These are phyloP conservation scores for Drosophila affinis DNA, from an alignment of 2,888 invertebrate genomes.

Conservation along the genomic window DNA sequence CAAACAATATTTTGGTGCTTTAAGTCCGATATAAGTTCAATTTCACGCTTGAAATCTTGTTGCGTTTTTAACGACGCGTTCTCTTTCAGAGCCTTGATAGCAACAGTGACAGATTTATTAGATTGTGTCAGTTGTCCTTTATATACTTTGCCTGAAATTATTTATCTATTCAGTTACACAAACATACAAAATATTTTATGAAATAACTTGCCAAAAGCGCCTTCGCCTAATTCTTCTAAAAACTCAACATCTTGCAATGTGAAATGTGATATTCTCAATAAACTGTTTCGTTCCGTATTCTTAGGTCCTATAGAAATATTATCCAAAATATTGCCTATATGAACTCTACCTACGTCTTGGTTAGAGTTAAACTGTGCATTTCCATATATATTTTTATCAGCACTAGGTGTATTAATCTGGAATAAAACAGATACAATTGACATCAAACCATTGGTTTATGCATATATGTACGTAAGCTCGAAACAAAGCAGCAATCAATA, in stretches of 20 bases:
- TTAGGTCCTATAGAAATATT: conserved; percentile 82
- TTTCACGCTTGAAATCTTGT: conserved; percentile 96
- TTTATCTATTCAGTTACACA: neutral
- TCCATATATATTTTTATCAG: conserved; percentile 92
- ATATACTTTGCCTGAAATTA: conserved; percentile 89
- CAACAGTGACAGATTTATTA: conserved; percentile 90
- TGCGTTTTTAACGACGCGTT: conserved; percentile 96
- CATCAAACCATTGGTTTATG: no score
- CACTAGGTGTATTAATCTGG: conserved; percentile 88
- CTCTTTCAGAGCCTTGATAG: conserved; percentile 97
- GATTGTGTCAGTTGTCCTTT: conserved; percentile 92
- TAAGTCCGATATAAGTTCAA: conserved; percentile 96
- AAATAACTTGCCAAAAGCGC: conserved; percentile 91
- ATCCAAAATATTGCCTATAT: conserved; percentile 84
- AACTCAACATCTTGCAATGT: conserved; percentile 93
- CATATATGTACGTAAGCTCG: no score
- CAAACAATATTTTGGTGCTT: conserved; percentile 98
- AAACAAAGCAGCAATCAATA: neutral
- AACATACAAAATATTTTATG: neutral
- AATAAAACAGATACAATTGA: no score
- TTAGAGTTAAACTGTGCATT: conserved; percentile 90
- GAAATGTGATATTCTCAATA: conserved; percentile 91
- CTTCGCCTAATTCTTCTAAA: conserved; percentile 96
- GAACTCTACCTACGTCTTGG: conserved; percentile 92
- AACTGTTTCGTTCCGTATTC: conserved; percentile 83